These are phyloP conservation scores for Meriones unguiculatus DNA, from an alignment of 2,113 vertebrate genomes.

Conservation along the genomic window DNA sequence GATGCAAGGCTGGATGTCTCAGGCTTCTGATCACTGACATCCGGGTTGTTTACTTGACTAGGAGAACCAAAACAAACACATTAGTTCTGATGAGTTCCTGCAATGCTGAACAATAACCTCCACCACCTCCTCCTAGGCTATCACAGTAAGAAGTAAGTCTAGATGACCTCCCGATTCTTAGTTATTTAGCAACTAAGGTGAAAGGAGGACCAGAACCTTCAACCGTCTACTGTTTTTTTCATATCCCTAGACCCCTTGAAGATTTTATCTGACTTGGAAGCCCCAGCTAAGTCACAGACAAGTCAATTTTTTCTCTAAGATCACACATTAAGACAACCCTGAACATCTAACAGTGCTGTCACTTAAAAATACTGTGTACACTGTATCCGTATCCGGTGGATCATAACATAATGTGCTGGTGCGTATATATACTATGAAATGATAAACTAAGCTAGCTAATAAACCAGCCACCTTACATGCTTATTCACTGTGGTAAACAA, in stretches of 20 bases:
- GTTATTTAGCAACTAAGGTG: not conserved
- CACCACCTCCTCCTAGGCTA: not conserved
- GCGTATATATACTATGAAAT: not conserved
- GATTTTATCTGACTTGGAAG: conserved; percentile 14
- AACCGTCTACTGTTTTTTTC: not conserved
- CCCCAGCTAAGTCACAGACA: conserved; percentile 27
- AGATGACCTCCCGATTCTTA: conserved; percentile 7
- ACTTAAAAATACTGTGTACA: not conserved
- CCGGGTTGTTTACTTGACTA: conserved; percentile 88
- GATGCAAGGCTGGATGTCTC: conserved; percentile 88
- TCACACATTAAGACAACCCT: not conserved
- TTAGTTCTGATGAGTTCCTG: conserved; percentile 33
- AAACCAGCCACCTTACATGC: not conserved
- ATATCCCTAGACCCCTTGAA: not conserved
- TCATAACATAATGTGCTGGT: not conserved
- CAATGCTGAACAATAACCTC: conserved; percentile 30
- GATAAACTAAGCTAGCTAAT: conserved; percentile 1
- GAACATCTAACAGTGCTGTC: not conserved
- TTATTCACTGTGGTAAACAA: not conserved
- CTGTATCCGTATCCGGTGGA: not conserved
- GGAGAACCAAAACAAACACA: conserved; percentile 76
- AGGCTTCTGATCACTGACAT: conserved; percentile 87
- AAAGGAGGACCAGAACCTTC: not conserved
- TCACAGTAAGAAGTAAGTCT: conserved; percentile 22
- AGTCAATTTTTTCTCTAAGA: conserved; percentile 51